These are phyloP conservation scores for Pollenia amentaria DNA, from an alignment of 2,888 invertebrate species.

Conservation along the genomic window DNA sequence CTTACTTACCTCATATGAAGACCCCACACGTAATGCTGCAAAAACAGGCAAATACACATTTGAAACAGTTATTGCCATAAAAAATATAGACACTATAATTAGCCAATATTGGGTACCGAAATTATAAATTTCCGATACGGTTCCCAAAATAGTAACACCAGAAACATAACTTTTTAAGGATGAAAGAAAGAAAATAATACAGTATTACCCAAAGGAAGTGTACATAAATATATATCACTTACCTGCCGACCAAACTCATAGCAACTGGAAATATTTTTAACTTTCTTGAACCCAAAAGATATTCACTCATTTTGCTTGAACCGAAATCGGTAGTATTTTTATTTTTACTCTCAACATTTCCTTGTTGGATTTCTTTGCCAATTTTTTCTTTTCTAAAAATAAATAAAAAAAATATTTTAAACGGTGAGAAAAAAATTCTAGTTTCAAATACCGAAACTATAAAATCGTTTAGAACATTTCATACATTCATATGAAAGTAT, in stretches of 20 bases:
- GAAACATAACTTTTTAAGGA: conserved; percentile 89
- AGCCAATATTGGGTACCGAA: conserved; percentile 94
- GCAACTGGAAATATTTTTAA: conserved; percentile 93
- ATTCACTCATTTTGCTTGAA: conserved; percentile 88
- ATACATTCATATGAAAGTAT: background rate
- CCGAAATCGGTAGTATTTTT: conserved; percentile 80
- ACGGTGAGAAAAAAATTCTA: conserved; percentile 5
- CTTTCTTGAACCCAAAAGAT: conserved; percentile 90
- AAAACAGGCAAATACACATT: conserved; percentile 93
- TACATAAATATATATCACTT: conserved; percentile 46
- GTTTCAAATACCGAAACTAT: background rate
- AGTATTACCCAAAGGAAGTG: background rate
- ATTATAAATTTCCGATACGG: conserved; percentile 94
- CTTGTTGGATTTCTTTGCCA: conserved; percentile 5
- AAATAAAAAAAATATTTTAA: background rate
- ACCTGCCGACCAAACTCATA: conserved; percentile 94
- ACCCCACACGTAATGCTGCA: conserved; percentile 89
- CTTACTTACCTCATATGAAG: conserved; percentile 91
- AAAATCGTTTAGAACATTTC: background rate
- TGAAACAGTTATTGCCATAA: conserved; percentile 89
- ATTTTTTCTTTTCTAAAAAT: conserved; percentile 73
- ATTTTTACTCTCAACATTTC: conserved; percentile 58
- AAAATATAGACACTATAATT: conserved; percentile 89
- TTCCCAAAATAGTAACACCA: conserved; percentile 94
- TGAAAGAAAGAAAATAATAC: conserved; percentile 13